phyloP scores from a whole-genome alignment of 2,888 invertebrate species.

The Tineola bisselliella region DNA sequence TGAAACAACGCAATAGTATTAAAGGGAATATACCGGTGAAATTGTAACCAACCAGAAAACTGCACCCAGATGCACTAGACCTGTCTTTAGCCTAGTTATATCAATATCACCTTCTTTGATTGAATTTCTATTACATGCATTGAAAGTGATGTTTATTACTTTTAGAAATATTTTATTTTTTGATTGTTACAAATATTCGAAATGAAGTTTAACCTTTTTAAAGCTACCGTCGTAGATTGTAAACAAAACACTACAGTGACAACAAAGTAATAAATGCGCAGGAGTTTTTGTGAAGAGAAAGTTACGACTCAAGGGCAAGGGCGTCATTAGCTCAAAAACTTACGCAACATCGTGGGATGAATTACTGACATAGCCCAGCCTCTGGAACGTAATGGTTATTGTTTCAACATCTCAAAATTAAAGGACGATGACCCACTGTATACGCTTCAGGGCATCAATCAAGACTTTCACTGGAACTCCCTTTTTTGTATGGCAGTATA shows the following conservation, averaged over 20 bases:
- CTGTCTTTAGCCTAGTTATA: background rate
- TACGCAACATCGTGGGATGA: slow-evolving; percentile 5
- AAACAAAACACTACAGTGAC: background rate
- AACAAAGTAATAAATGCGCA: background rate
- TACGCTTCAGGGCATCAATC: background rate
- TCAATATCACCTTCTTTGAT: slow-evolving; percentile 3
- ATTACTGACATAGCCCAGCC: background rate
- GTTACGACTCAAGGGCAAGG: slow-evolving; percentile 4
- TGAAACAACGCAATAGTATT: background rate
- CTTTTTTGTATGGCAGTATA: background rate
- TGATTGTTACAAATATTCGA: no score
- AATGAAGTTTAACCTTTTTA: background rate
- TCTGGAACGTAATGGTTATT: slow-evolving; percentile 1
- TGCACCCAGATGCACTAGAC: slow-evolving; percentile 6
- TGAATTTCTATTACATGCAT: background rate
- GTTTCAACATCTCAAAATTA: background rate
- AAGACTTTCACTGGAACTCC: slow-evolving; percentile 5
- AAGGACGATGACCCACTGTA: slow-evolving; percentile 9
- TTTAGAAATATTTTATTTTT: background rate
- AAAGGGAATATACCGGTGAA: background rate
- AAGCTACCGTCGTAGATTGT: background rate
- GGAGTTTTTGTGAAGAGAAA: slow-evolving; percentile 9
- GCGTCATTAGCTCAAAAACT: background rate
- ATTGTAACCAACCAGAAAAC: slow-evolving; percentile 1
- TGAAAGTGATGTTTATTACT: background rate